Percentiles rank a stretch among this genome's conserved stretches.
These are phyloP conservation scores for Shargacucullia verbasci DNA, from an alignment of 2,888 invertebrate genomes.

Conservation along the genomic window DNA sequence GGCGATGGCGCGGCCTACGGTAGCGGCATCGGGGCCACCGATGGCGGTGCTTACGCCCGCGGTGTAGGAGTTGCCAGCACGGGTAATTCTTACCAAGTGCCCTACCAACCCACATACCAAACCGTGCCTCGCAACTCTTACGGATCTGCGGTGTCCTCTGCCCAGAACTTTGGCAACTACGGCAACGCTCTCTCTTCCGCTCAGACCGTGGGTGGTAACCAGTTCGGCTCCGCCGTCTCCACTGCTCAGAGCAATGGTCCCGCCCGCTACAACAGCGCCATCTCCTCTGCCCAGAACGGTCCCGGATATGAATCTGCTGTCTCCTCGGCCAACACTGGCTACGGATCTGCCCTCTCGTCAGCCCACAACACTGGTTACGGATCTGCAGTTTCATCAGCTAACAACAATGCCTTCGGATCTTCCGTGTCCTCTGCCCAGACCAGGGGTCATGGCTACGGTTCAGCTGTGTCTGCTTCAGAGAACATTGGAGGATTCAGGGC, in stretches of 20 bases:
- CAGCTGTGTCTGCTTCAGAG: conserved; percentile 74
- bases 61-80: conserved; percentile 76
- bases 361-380: conserved; percentile 60
- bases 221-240: conserved; percentile 69
- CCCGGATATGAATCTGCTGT: conserved; percentile 63
- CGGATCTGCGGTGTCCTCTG: conserved; percentile 65
- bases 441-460: conserved; percentile 58
- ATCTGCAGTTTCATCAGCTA: conserved; percentile 61
- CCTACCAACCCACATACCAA: conserved; percentile 55
- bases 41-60: conserved; percentile 65
- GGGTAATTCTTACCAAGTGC: conserved; percentile 54
- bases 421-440: conserved; percentile 68
- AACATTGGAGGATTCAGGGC: conserved; percentile 67
- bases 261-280: conserved; percentile 37
- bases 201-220: conserved; percentile 63
- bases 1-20: conserved; percentile 78
- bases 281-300: conserved; percentile 58
- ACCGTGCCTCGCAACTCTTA: conserved; percentile 57
- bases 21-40: conserved; percentile 64
- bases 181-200: conserved; percentile 68
- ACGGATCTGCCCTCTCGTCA: conserved; percentile 50
- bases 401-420: conserved; percentile 57
- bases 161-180: conserved; percentile 71
- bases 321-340: conserved; percentile 59
- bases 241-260: conserved; percentile 63